phyloP scores from a whole-genome alignment of 1,140 invertebrate species.

The Habropoda laboriosa region DNA sequence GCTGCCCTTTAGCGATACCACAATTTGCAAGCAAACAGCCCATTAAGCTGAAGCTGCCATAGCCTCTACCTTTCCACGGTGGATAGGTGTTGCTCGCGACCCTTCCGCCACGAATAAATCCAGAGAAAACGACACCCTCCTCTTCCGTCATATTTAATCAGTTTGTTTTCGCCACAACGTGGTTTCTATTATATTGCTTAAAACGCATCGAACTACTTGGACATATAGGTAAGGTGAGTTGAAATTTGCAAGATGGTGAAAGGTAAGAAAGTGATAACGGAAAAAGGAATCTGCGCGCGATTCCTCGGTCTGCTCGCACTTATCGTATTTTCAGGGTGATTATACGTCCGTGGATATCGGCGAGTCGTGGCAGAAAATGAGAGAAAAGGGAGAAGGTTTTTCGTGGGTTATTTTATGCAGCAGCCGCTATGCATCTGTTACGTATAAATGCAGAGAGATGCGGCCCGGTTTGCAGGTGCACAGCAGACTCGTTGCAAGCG shows the following conservation, averaged over 20 bases:
- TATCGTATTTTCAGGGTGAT: slow-evolving; percentile 58
- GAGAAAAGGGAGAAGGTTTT: slow-evolving; percentile 15
- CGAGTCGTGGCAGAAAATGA: slow-evolving; percentile 32
- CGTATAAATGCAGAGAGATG: slow-evolving; percentile 56
- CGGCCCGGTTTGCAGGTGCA: slow-evolving; percentile 54
- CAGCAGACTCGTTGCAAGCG: slow-evolving; percentile 47
- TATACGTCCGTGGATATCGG: slow-evolving; percentile 39
- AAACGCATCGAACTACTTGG: neutral
- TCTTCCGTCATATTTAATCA: neutral
- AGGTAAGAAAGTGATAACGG: too few relatives aligned
- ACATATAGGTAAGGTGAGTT: too few relatives aligned
- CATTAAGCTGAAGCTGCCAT: slow-evolving; percentile 64
- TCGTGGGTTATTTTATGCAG: slow-evolving; percentile 49
- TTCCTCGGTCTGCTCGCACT: slow-evolving; percentile 17
- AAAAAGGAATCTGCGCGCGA: neutral
- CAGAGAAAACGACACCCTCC: neutral
- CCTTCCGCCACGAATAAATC: slow-evolving; percentile 24
- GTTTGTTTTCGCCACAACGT: neutral
- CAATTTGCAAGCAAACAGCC: slow-evolving; percentile 77
- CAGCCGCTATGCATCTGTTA: slow-evolving; percentile 46
- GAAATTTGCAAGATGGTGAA: neutral
- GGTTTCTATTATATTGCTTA: neutral
- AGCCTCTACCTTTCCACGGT: slow-evolving; percentile 24
- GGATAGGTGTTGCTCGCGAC: slow-evolving; percentile 29
- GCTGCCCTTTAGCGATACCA: slow-evolving; percentile 75